Evolutionary conservation across 2,113 vertebrate genomes (phyloP).

Genomic region (Gasterosteus aculeatus): DNA sequence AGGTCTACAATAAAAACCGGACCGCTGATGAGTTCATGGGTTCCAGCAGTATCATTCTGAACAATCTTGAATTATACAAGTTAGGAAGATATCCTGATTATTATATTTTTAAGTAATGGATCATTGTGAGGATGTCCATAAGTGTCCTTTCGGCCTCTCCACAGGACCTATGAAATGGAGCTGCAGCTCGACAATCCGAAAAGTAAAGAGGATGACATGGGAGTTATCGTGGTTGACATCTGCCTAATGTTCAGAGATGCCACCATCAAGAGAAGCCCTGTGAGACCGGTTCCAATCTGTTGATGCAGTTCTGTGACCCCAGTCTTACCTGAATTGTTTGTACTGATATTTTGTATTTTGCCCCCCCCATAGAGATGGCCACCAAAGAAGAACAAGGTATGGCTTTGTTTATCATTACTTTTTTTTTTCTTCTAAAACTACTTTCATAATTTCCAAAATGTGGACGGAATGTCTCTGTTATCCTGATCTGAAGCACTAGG

Average conservation of each 20-base stretch:
- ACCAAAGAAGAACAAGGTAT: constrained; percentile 73
- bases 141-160: not conserved
- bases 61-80: constrained; percentile 89
- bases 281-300: constrained; percentile 40
- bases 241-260: constrained; percentile 87
- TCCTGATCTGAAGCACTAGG: constrained; percentile 64
- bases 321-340: not conserved
- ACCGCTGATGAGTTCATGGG: constrained; percentile 96
- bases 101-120: not conserved
- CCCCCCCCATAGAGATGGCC: constrained; percentile 70
- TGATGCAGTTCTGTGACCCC: not conserved
- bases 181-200: constrained; percentile 89
- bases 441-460: not conserved
- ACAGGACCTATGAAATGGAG: constrained; percentile 85
- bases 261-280: constrained; percentile 87
- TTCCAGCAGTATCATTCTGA: constrained; percentile 81
- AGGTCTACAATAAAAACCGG: constrained; percentile 95
- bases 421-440: not conserved
- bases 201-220: constrained; percentile 94
- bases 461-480: constrained; percentile 6
- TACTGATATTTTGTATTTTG: constrained; percentile 28
- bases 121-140: not conserved
- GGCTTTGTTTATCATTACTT: constrained; percentile 11
- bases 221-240: constrained; percentile 88
- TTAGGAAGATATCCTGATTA: constrained; percentile 56